phyloP scores from a whole-genome alignment of 2,888 invertebrate genomes.

The Celastrina argiolus region DNA sequence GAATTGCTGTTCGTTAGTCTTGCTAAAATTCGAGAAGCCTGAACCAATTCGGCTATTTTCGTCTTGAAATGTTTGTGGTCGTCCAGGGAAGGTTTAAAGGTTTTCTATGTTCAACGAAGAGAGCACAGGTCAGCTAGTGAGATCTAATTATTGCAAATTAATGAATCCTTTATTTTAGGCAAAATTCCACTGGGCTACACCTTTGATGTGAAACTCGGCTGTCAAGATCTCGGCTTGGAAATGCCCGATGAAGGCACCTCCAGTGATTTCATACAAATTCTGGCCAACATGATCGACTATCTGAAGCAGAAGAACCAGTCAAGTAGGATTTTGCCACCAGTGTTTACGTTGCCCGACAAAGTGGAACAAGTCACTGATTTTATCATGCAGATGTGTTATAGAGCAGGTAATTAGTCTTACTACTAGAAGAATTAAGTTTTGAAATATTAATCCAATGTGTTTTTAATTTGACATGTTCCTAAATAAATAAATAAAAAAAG shows the following conservation, averaged over 20 bases:
- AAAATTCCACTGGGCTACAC: slow-evolving; percentile 58
- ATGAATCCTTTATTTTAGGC: slow-evolving; percentile 40
- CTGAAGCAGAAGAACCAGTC: slow-evolving; percentile 43
- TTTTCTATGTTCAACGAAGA: too few relatives aligned
- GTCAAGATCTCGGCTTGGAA: slow-evolving; percentile 46
- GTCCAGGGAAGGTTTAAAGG: too few relatives aligned
- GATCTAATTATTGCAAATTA: too few relatives aligned
- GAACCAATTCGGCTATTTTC: too few relatives aligned
- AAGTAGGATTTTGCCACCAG: slow-evolving; percentile 44
- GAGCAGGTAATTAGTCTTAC: slow-evolving; percentile 43
- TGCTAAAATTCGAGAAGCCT: too few relatives aligned
- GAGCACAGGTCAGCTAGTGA: too few relatives aligned
- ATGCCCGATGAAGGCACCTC: slow-evolving; percentile 45
- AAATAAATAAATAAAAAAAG: too few relatives aligned
- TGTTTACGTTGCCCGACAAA: slow-evolving; percentile 61
- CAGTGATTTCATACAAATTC: slow-evolving; percentile 47
- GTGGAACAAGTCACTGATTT: slow-evolving; percentile 47
- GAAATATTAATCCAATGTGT: too few relatives aligned
- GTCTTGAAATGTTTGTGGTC: too few relatives aligned
- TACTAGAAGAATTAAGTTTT: background rate
- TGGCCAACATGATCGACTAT: slow-evolving; percentile 57
- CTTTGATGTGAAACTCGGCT: slow-evolving; percentile 50
- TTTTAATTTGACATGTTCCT: too few relatives aligned
- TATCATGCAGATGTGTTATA: slow-evolving; percentile 51
- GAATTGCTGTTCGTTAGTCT: too few relatives aligned